Evolutionary conservation across 2,888 invertebrate genomes (phyloP).

Genomic region (Tipula lateralis): DNA sequence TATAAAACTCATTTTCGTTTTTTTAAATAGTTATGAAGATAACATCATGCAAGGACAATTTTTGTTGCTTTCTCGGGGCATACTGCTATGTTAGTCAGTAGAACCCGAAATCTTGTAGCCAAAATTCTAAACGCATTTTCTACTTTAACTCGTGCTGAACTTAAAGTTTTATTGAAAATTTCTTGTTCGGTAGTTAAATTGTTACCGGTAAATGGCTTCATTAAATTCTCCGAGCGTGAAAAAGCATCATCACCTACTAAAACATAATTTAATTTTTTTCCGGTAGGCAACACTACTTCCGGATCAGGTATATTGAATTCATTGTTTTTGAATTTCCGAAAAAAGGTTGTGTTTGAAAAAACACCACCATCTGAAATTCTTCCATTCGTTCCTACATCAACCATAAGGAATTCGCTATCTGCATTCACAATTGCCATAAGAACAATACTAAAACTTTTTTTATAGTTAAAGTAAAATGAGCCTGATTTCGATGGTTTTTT

Average conservation of each 20-base stretch:
- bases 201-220: slow-evolving; percentile 32
- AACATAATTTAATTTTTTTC: slow-evolving; percentile 32
- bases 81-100: too few species aligned
- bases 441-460: slow-evolving; percentile 32
- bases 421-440: slow-evolving; percentile 34
- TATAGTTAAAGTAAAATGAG: slow-evolving; percentile 20
- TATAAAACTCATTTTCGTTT: slow-evolving; percentile 31
- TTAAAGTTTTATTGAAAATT: slow-evolving; percentile 31
- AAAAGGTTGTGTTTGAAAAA: slow-evolving; percentile 33
- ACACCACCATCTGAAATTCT: slow-evolving; percentile 34
- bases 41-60: slow-evolving; percentile 30
- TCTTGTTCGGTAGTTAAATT: slow-evolving; percentile 29
- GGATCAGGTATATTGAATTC: slow-evolving; percentile 33
- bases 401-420: slow-evolving; percentile 32
- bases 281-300: slow-evolving; percentile 27
- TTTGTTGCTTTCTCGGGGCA: too few species aligned
- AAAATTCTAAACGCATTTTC: slow-evolving; percentile 35
- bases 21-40: slow-evolving; percentile 35
- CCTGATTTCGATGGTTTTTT: too few species aligned
- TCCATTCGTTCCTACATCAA: slow-evolving; percentile 33
- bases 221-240: slow-evolving; percentile 31
- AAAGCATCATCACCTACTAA: slow-evolving; percentile 34
- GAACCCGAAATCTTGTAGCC: too few species aligned
- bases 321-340: slow-evolving; percentile 4
- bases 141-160: slow-evolving; percentile 31